Evolutionary conservation across 2,113 vertebrate species (phyloP), one percentile per base, ranked within the genome.

Genomic region (Colistium nudipinnis): DNA sequence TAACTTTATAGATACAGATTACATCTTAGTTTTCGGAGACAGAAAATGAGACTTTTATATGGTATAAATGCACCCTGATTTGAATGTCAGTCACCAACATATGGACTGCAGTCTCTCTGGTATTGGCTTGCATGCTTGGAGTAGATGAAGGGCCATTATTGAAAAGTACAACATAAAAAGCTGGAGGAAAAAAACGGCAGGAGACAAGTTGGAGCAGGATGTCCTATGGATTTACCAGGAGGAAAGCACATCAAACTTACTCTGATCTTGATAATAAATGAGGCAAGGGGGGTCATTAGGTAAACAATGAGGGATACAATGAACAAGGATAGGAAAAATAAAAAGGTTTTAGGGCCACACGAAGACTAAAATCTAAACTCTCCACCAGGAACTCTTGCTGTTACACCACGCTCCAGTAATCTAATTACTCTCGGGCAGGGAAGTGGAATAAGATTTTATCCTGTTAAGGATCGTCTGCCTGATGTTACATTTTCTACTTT

Each of bases 391-490:
- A 66, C 44, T 71, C n/a, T 48, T 13, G 2, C 27, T 16, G 20
- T 56, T 64, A 53, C 73, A 31, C 59, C 22, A 31, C 14, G 2
- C 59, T 69, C 56, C 48, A 62, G 52, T 81, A 64, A 72, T 69
- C 66, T 35, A 13, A 72, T 81, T 72, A 68, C 59, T 72, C 36
- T 65, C 74, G 45, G 48, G 33, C 65, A 49, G 43, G 35, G 30
- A 59, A 24, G 31, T 28, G 65, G 57, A 78, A 76, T 85, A 60
- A 73, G 67, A 72, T 66, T 72, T 47, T 71, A 69, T 85, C 54
- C 74, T 47, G 13, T 70, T 43, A 52, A 36, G 22, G 35, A 59
- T 55, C n/a, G 43, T 67, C 59, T 56, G 60, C 16, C 28, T 44
- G 54, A 78, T 70, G 74, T 61, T 62, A 41, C 53, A 66, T 59